These are phyloP conservation scores for Lasius fuliginosus DNA, from an alignment of 2,888 invertebrate genomes.

Conservation along the genomic window DNA sequence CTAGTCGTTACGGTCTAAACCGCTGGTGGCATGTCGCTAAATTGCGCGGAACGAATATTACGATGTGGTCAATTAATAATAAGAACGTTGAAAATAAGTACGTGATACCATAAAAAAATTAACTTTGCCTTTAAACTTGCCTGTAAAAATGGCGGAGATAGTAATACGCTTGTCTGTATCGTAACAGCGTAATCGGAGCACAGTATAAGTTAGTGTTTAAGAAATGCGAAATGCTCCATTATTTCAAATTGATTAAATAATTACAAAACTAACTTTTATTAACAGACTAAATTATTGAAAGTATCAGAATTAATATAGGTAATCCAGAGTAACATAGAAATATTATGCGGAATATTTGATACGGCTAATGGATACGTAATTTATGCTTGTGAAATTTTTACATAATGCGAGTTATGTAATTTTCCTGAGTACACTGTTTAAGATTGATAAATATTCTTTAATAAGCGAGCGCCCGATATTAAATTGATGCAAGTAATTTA, in stretches of 20 bases:
- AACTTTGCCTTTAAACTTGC: conserved; percentile 10
- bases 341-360: conserved; percentile 2
- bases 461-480: conserved; percentile 27
- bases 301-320: conserved; percentile 1
- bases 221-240: background rate
- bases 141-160: conserved; percentile 21
- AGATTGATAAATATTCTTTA: conserved; percentile 49
- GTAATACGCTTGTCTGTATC: background rate
- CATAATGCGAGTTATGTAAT: conserved; percentile 38
- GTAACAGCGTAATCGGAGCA: background rate
- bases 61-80: conserved; percentile 45
- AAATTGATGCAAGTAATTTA: conserved; percentile 35
- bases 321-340: conserved; percentile 22
- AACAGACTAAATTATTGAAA: background rate
- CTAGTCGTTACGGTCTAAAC: conserved; percentile 41
- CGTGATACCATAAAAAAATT: conserved; percentile 16
- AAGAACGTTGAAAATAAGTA: conserved; percentile 39
- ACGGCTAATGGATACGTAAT: conserved; percentile 11
- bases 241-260: background rate
- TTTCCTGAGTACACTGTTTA: conserved; percentile 6
- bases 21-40: conserved; percentile 54
- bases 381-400: conserved; percentile 35
- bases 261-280: background rate
- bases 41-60: conserved; percentile 59
- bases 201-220: background rate